phyloP scores from a whole-genome alignment of 2,888 invertebrate species.

The Volucella inanis region DNA sequence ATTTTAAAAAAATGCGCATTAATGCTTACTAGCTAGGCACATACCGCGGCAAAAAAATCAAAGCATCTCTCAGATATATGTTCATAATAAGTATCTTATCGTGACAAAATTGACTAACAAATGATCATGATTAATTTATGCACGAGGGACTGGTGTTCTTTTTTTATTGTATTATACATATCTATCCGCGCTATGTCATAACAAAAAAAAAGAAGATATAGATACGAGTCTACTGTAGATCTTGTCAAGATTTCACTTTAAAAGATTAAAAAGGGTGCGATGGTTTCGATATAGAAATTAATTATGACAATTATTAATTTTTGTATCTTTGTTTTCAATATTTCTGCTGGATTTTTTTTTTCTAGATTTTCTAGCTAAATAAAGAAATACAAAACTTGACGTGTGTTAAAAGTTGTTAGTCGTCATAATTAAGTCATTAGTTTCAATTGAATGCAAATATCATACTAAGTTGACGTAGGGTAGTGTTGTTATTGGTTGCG shows the following conservation, averaged over 20 bases:
- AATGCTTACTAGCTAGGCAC: slow-evolving; percentile 7
- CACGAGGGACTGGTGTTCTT: slow-evolving; percentile 37
- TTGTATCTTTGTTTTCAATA: slow-evolving; percentile 21
- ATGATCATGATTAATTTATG: slow-evolving; percentile 69
- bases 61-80: slow-evolving; percentile 51
- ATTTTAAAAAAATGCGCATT: slow-evolving; percentile 63
- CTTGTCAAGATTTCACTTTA: slow-evolving; percentile 60
- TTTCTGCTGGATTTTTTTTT: background rate
- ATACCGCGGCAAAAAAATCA: slow-evolving; percentile 14
- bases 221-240: slow-evolving; percentile 41
- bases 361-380: slow-evolving; percentile 12
- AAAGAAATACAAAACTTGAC: slow-evolving; percentile 8
- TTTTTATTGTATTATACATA: slow-evolving; percentile 17
- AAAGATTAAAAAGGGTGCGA: slow-evolving; percentile 71
- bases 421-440: slow-evolving; percentile 65
- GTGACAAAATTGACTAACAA: slow-evolving; percentile 73
- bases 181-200: slow-evolving; percentile 14
- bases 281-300: slow-evolving; percentile 59
- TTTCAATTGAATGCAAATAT: slow-evolving; percentile 42
- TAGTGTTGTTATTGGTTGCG: slow-evolving; percentile 33
- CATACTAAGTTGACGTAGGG: background rate
- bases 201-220: background rate
- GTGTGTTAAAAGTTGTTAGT: slow-evolving; percentile 40
- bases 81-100: slow-evolving; percentile 67
- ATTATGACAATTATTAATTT: slow-evolving; percentile 67